A percentile compares a stretch with the other conserved stretches of the same genome.
phyloP scores from a whole-genome alignment of 1,140 invertebrate genomes.

The Coelopa frigida region DNA sequence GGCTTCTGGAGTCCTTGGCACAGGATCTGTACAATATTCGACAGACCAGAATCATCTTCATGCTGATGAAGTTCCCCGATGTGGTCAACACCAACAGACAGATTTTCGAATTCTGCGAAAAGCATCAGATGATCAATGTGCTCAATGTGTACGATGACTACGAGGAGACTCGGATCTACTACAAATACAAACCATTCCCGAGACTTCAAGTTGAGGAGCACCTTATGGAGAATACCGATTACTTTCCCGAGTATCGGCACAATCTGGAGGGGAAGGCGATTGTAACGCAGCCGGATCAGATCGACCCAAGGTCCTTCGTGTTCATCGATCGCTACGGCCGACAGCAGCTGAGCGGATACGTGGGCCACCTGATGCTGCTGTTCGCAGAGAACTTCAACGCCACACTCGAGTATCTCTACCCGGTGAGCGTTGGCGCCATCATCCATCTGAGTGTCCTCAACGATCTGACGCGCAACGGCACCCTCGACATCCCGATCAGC shows the following conservation, averaged over 20 bases:
- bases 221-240: not conserved
- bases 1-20: too few species aligned
- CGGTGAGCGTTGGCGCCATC: not conserved
- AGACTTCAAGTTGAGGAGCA: not conserved
- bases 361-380: not conserved
- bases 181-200: not conserved
- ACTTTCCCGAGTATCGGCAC: not conserved
- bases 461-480: constrained; percentile 3
- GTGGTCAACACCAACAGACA: too few species aligned
- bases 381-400: constrained; percentile 6
- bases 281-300: not conserved
- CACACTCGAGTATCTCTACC: not conserved
- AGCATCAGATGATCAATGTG: too few species aligned
- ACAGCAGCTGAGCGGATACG: not conserved
- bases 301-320: not conserved
- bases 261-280: not conserved
- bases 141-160: too few species aligned
- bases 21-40: too few species aligned
- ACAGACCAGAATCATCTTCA: too few species aligned
- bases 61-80: too few species aligned
- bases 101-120: too few species aligned
- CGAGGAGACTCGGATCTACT: too few species aligned
- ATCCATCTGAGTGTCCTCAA: not conserved
- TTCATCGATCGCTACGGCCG: not conserved
- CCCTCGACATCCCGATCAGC: constrained; percentile 20